These are phyloP conservation scores for Enteromius radiatus DNA, from an alignment of 2,797 vertebrate genomes.

Conservation along the genomic window DNA sequence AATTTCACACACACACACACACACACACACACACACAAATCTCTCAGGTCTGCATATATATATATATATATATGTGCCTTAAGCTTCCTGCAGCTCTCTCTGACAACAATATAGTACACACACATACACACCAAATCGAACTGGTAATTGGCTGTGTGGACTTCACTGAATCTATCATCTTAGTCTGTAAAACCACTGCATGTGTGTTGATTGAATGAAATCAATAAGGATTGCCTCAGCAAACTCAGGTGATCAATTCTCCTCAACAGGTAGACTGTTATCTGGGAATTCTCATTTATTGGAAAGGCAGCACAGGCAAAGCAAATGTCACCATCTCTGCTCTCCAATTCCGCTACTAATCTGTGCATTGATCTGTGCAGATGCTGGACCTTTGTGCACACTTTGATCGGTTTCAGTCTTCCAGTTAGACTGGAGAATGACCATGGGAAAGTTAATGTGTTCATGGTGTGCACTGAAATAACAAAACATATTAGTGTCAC, in stretches of 20 bases:
- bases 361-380: slow-evolving; percentile 43
- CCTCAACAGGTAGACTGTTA: slow-evolving; percentile 51
- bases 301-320: slow-evolving; percentile 32
- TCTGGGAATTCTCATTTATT: slow-evolving; percentile 49
- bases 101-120: background rate
- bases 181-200: slow-evolving; percentile 58
- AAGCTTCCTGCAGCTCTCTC: background rate
- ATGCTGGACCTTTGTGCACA: slow-evolving; percentile 22
- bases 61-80: background rate
- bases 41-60: background rate
- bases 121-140: slow-evolving; percentile 41
- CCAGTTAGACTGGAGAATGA: slow-evolving; percentile 16
- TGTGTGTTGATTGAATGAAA: slow-evolving; percentile 44
- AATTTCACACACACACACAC: too few species aligned
- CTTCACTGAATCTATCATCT: slow-evolving; percentile 71
- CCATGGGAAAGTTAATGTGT: slow-evolving; percentile 32
- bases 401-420: slow-evolving; percentile 37
- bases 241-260: slow-evolving; percentile 55
- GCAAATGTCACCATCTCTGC: slow-evolving; percentile 50
- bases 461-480: slow-evolving; percentile 2
- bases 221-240: slow-evolving; percentile 55
- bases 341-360: slow-evolving; percentile 46
- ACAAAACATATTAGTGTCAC: slow-evolving; percentile 13
- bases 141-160: slow-evolving; percentile 53
- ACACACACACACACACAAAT: background rate